phyloP scores from a whole-genome alignment of 2,888 invertebrate species.

The Nymphalis urticae region DNA sequence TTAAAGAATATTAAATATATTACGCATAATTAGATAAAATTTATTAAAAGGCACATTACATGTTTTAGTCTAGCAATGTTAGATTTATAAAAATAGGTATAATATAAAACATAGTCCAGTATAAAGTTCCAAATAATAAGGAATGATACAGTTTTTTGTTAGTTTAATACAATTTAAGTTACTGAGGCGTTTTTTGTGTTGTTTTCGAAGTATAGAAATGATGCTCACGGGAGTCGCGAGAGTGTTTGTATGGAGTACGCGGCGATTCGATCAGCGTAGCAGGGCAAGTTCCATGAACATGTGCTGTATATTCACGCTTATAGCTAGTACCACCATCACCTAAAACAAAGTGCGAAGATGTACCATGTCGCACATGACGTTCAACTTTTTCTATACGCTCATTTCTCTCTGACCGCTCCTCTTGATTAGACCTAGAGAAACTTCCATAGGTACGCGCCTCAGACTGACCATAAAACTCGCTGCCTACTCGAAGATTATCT shows the following conservation, averaged over 20 bases:
- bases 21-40: conserved; percentile 47
- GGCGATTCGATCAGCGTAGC: conserved; percentile 89
- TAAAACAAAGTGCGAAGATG: conserved; percentile 88
- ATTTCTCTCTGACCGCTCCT: conserved; percentile 63
- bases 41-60: conserved; percentile 58
- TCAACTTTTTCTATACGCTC: conserved; percentile 82
- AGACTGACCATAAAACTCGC: conserved; percentile 87
- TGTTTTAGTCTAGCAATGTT: conserved; percentile 52
- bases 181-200: conserved; percentile 56
- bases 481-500: conserved; percentile 87
- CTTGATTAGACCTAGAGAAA: conserved; percentile 79
- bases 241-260: conserved; percentile 90
- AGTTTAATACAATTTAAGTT: conserved; percentile 30
- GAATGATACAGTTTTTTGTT: conserved; percentile 48
- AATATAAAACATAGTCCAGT: conserved; percentile 44
- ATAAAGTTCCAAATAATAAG: conserved; percentile 53
- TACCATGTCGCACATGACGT: conserved; percentile 83
- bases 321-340: conserved; percentile 87
- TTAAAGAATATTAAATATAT: conserved; percentile 45
- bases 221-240: conserved; percentile 91
- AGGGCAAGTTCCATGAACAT: conserved; percentile 89
- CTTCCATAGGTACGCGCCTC: conserved; percentile 87
- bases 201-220: conserved; percentile 89
- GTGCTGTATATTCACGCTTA: conserved; percentile 88
- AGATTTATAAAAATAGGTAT: conserved; percentile 52